These are phyloP conservation scores for Agriopis marginaria DNA, from an alignment of 2,888 invertebrate genomes.

Conservation along the genomic window DNA sequence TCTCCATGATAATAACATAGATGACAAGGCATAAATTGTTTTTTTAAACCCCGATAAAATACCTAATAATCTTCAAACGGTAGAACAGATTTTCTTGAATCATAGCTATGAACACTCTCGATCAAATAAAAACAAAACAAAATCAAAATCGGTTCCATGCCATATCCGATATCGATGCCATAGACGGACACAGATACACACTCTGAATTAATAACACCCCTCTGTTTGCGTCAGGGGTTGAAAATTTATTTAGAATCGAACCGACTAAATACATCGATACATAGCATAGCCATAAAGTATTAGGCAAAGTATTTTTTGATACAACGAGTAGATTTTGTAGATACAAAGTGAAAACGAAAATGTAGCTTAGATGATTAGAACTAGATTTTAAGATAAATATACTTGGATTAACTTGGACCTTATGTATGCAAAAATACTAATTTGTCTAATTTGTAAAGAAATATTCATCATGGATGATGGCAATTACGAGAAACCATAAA, in stretches of 20 bases:
- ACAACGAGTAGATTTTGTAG: constrained; percentile 23
- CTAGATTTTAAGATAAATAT: background rate
- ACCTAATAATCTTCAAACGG: too few species aligned
- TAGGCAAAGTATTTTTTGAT: constrained; percentile 29
- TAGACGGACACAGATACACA: too few species aligned
- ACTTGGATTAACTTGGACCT: background rate
- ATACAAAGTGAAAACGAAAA: background rate
- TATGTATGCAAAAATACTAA: background rate
- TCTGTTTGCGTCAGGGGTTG: too few species aligned
- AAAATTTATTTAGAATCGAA: background rate
- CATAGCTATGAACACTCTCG: too few species aligned
- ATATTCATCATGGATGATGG: constrained; percentile 13
- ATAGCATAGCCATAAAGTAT: constrained; percentile 9
- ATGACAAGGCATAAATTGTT: too few species aligned
- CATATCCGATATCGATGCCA: too few species aligned
- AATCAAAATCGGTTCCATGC: too few species aligned
- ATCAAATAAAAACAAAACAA: too few species aligned
- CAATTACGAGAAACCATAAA: background rate
- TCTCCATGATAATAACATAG: too few species aligned
- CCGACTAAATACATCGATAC: background rate
- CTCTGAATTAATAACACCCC: too few species aligned
- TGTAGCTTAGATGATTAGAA: background rate
- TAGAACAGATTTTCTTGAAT: too few species aligned
- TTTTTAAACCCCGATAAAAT: too few species aligned
- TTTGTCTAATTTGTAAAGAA: background rate